Percentiles rank a stretch among this genome's conserved stretches.
These are phyloP conservation scores for Lithophane socia DNA, from an alignment of 2,888 invertebrate species.

Conservation along the genomic window DNA sequence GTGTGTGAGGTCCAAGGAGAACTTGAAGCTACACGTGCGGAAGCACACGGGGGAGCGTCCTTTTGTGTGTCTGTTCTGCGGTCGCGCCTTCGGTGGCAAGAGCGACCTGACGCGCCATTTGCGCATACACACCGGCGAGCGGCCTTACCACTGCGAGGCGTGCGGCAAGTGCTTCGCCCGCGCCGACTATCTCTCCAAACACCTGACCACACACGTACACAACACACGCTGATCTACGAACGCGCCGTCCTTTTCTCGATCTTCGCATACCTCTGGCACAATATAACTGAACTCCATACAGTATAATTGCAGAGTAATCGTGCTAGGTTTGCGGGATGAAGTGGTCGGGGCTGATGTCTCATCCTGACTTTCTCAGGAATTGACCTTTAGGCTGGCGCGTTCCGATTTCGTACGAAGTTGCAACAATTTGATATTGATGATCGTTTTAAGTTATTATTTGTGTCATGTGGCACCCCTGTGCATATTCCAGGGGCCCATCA, in stretches of 20 bases:
- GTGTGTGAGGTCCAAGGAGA: slow-evolving; percentile 97
- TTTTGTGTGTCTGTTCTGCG: slow-evolving; percentile 97
- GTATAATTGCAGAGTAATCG: slow-evolving; percentile 29
- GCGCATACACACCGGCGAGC: slow-evolving; percentile 96
- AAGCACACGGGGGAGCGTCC: slow-evolving; percentile 97
- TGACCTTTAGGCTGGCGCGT: slow-evolving; percentile 66
- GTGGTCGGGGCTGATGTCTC: slow-evolving; percentile 36
- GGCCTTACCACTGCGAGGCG: slow-evolving; percentile 97
- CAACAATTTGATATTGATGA: slow-evolving; percentile 25
- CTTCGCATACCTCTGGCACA: slow-evolving; percentile 66
- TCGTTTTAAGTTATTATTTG: slow-evolving; percentile 35
- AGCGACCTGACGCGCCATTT: slow-evolving; percentile 96
- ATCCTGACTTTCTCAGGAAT: slow-evolving; percentile 17
- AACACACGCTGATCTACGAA: slow-evolving; percentile 90
- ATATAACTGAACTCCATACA: slow-evolving; percentile 57
- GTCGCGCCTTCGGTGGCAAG: slow-evolving; percentile 96
- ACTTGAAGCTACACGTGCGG: slow-evolving; percentile 96
- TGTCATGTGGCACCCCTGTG: slow-evolving; percentile 25
- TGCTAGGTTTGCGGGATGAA: slow-evolving; percentile 28
- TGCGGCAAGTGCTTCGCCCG: slow-evolving; percentile 98
- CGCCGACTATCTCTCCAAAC: slow-evolving; percentile 97
- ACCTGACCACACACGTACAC: slow-evolving; percentile 97
- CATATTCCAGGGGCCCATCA: slow-evolving; percentile 23
- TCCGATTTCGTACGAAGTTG: slow-evolving; percentile 50
- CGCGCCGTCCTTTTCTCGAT: slow-evolving; percentile 78